Conservation (phyloP, 2,888 invertebrate species). For the Tenthredo livida region DNA sequence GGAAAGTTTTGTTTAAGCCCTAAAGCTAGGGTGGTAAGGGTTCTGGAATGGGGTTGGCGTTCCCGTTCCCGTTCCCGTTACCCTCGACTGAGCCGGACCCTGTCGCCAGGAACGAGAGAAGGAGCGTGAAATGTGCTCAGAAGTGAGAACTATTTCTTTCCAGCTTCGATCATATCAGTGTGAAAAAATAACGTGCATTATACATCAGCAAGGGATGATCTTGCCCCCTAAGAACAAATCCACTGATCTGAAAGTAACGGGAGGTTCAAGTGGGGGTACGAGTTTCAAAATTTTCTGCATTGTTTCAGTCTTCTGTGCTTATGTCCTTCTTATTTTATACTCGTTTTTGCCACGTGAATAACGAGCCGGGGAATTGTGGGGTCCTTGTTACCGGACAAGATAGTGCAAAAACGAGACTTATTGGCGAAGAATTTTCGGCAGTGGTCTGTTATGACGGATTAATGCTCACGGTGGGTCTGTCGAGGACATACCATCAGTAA, state of each 20-base stretch:
- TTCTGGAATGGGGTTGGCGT: neutral
- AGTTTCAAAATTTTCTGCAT: neutral
- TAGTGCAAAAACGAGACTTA: conserved; percentile 33
- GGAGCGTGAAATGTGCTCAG: neutral
- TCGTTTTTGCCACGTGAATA: neutral
- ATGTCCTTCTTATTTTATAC: neutral
- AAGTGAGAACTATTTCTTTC: neutral
- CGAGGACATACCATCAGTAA: conserved; percentile 71
- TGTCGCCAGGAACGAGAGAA: neutral
- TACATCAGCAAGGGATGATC: neutral
- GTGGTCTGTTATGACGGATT: conserved; percentile 75
- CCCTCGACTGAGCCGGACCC: conserved; percentile 25
- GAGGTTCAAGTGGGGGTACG: neutral
- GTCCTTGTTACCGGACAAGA: conserved; percentile 36
- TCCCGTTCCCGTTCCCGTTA: neutral
- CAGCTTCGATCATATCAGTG: neutral
- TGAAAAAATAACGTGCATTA: neutral
- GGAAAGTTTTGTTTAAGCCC: conserved; percentile 77
- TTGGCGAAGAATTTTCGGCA: conserved; percentile 54
- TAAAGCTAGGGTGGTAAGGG: conserved; percentile 64
- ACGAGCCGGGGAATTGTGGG: neutral
- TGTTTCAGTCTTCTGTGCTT: neutral
- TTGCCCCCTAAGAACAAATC: neutral
- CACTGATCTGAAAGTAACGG: conserved; percentile 1
- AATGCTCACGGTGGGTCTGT: conserved; percentile 72